A percentile compares a stretch with the other conserved stretches of the same genome.
Evolutionary conservation across 2,113 vertebrate genomes (phyloP).

Genomic region (Chloroceryle aenea): DNA sequence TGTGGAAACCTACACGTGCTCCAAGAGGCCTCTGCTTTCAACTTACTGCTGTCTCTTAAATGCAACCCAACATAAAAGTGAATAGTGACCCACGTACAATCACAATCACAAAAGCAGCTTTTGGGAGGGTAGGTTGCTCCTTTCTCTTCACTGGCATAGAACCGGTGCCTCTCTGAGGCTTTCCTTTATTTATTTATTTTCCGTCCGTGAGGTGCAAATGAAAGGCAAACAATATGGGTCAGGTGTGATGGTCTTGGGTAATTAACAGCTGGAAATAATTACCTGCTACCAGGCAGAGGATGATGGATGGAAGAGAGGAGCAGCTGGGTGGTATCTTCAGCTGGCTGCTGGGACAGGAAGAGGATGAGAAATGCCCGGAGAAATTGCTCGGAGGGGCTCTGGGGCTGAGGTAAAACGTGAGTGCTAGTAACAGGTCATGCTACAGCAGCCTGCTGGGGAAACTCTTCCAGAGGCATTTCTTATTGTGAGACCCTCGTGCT

Average conservation of each 20-base stretch:
- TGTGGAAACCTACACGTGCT: rapidly evolving
- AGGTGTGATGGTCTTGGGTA: slow-evolving; percentile 61
- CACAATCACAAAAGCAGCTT: not conserved
- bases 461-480: not conserved
- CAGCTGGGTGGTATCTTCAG: slow-evolving; percentile 56
- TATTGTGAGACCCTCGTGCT: not conserved
- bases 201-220: slow-evolving; percentile 13
- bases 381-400: not conserved
- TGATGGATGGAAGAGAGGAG: slow-evolving; percentile 37
- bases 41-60: not conserved
- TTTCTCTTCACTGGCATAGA: not conserved
- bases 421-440: not conserved
- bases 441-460: not conserved
- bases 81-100: not conserved
- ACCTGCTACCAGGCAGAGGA: slow-evolving; percentile 39
- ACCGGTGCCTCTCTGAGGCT: not conserved
- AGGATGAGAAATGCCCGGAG: slow-evolving; percentile 11
- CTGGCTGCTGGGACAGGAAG: not conserved
- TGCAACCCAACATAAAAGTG: not conserved
- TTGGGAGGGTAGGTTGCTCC: not conserved
- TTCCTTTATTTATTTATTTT: slow-evolving; percentile 25
- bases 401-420: not conserved
- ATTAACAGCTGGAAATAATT: slow-evolving; percentile 74
- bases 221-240: slow-evolving; percentile 66
- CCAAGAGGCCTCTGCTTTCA: not conserved